Evolutionary conservation across 2,797 vertebrate genomes (phyloP).

Genomic region (Melanotaenia trifasciata): DNA sequence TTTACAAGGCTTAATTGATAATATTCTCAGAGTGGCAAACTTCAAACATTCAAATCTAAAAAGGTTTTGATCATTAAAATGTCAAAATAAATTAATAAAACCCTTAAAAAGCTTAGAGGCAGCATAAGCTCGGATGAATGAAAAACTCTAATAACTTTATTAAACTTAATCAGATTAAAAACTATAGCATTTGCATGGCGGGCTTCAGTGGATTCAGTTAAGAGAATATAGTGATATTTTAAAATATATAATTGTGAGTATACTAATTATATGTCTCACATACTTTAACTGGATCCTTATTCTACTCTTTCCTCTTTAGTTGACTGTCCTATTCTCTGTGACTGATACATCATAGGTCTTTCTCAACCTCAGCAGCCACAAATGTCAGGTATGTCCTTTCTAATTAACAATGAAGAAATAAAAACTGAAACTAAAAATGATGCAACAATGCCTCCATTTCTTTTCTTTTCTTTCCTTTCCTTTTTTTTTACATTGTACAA

Average conservation of each 20-base stretch:
- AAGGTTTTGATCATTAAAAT: no score
- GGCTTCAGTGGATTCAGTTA: not conserved
- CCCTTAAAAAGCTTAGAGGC: no score
- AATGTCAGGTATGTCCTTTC: constrained; percentile 19
- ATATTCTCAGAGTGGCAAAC: no score
- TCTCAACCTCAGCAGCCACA: constrained; percentile 43
- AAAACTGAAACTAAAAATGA: constrained; percentile 21
- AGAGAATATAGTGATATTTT: not conserved
- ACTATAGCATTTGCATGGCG: not conserved
- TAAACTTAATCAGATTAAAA: not conserved
- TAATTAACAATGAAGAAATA: not conserved
- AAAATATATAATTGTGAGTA: not conserved
- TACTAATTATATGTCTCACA: not conserved
- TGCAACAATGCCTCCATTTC: constrained; percentile 10
- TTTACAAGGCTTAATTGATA: no score
- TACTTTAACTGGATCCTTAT: not conserved
- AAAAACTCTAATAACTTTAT: not conserved
- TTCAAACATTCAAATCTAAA: no score
- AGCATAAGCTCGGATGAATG: not conserved
- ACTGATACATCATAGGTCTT: constrained; percentile 18
- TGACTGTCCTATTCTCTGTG: constrained; percentile 4
- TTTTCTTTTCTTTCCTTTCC: not conserved
- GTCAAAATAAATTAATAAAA: no score
- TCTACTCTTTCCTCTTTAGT: not conserved
- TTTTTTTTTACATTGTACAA: constrained; percentile 17